Percentiles rank a stretch among this genome's conserved stretches.
These are phyloP conservation scores for Varanus salvator DNA, from an alignment of 2,113 vertebrate species.

Conservation along the genomic window DNA sequence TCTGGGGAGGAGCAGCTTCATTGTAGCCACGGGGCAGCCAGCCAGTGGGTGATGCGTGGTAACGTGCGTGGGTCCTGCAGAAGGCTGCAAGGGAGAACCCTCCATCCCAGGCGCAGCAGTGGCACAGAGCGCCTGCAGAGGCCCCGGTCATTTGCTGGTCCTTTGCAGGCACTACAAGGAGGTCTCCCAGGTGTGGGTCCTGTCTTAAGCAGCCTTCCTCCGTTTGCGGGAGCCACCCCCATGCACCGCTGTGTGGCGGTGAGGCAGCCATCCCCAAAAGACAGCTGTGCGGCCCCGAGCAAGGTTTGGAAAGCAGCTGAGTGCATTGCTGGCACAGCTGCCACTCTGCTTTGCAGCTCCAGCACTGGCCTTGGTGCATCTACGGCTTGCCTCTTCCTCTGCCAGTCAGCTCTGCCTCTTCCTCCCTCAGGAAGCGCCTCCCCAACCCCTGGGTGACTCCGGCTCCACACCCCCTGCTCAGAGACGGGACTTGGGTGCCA, in stretches of 20 bases:
- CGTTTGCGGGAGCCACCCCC: neutral
- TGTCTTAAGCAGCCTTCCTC: neutral
- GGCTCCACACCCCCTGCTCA: neutral
- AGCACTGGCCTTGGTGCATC: neutral
- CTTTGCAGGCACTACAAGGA: neutral
- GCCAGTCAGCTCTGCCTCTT: neutral
- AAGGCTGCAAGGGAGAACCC: no score
- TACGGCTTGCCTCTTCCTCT: no score
- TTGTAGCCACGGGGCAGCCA: no score
- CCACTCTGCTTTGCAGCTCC: neutral
- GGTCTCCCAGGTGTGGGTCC: neutral
- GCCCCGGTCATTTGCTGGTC: neutral
- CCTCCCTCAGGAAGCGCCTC: no score
- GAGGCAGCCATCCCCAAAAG: neutral
- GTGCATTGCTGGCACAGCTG: neutral
- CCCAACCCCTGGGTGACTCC: neutral
- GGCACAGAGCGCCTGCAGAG: no score
- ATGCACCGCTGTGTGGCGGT: neutral
- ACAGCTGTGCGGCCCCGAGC: neutral
- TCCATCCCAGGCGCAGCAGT: no score
- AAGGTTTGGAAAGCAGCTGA: neutral
- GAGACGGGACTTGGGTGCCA: neutral
- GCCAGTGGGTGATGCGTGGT: no score
- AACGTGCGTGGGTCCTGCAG: no score
- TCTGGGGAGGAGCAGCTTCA: neutral